Evolutionary conservation across 2,113 vertebrate genomes (phyloP), one percentile per base, ranked within the genome.

Genomic region (Recurvirostra avosetta): DNA sequence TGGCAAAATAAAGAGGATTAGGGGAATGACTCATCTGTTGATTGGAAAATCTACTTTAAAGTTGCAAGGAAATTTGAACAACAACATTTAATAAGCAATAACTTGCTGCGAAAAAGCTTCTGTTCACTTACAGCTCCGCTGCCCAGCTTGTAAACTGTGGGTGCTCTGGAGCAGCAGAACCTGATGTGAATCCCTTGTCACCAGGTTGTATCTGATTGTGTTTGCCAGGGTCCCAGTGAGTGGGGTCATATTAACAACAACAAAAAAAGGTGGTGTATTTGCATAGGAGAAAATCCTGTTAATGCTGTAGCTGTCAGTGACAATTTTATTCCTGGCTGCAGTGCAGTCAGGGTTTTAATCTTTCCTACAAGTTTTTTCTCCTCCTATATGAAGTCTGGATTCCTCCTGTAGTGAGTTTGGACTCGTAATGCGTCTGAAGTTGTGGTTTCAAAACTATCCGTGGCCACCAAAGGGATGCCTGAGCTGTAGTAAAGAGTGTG

Each of bases 1-100:
- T 93, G 65, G 56, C 88, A 92, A 96, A 96, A 96, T 91, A 94
- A 95, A 95, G 83, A 86, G 86, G 79, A 95, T 92, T 95, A 96
- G 40, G 25, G 36, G 68, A 81, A 92, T 94, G 94, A 92, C 68
- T 96, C 79, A 95, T 92, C 34, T 84, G 68, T 73, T 94, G 92
- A 76, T 88, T 95, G 61, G 65, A 95, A 92, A 95, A 96, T 67
- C 75, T 92, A 34, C 76, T 94, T 90, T 74, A 65, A 95, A 86
- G 43, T 84, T 80, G 59, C 72, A 81, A 88, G 43, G 43, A 92
- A 91, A 84, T 77, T 78, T 11, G 34, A 86, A 47, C 19, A 76
- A 49, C 40, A 61, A 34, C 36, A 56, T 81, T 95, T 92, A 84
- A 81, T 91, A 92, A 89, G 47, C 13, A 81, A 14, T 81, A 96